phyloP scores from a whole-genome alignment of 2,113 vertebrate genomes.

The Phalacrocorax pelagicus region DNA sequence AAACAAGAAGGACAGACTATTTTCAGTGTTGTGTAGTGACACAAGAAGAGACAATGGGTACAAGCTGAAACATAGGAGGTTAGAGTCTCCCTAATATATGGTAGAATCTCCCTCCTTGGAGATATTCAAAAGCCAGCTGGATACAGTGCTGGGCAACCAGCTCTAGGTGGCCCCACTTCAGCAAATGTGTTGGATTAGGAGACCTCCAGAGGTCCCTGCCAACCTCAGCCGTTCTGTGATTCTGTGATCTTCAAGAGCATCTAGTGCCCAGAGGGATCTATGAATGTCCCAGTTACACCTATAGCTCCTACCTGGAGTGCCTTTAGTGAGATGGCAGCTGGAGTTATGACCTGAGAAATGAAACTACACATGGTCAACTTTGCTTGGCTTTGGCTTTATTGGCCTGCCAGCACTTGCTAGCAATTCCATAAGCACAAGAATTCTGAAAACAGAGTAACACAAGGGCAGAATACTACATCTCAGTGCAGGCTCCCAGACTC shows the following conservation, averaged over 20 bases:
- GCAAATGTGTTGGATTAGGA: neutral
- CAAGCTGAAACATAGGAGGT: neutral
- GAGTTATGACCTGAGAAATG: neutral
- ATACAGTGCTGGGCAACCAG: rapidly evolving
- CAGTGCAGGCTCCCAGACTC: neutral
- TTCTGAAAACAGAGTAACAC: neutral
- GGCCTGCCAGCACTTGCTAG: neutral
- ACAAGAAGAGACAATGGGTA: neutral
- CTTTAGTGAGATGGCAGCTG: neutral
- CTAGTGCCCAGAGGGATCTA: neutral
- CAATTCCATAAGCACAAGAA: neutral
- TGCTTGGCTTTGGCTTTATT: neutral
- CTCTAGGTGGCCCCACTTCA: neutral
- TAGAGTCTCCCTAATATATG: too few species aligned
- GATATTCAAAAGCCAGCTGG: neutral
- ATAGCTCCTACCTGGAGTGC: neutral
- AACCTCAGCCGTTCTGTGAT: neutral
- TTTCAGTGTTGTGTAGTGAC: neutral
- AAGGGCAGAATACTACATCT: neutral
- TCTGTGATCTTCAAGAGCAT: neutral
- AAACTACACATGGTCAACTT: neutral
- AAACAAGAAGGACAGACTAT: neutral
- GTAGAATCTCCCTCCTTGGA: neutral
- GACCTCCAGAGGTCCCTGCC: neutral
- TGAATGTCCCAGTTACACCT: neutral